Conservation (phyloP, 2,113 vertebrate genomes). For the Eurypyga helias region DNA sequence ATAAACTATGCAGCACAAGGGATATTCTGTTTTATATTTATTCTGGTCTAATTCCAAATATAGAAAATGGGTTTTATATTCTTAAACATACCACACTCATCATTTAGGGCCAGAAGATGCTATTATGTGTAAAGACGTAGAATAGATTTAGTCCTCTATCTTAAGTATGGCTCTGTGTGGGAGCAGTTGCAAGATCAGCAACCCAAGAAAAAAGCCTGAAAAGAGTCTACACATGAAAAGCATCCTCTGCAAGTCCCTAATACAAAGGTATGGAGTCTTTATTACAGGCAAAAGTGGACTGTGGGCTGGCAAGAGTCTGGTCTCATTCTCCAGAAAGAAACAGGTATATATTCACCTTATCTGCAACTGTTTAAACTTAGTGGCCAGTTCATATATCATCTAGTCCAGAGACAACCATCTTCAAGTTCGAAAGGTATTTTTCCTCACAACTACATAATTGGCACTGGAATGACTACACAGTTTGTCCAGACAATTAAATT, state of each 20-base stretch:
- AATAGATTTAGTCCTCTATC: neutral
- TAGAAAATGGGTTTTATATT: neutral
- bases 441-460: neutral
- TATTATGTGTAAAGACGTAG: neutral
- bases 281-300: neutral
- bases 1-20: neutral
- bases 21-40: constrained; percentile 22
- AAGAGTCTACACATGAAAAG: neutral
- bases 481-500: neutral
- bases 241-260: neutral
- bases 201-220: neutral
- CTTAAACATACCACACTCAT: neutral
- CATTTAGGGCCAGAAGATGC: neutral
- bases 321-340: neutral
- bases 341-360: neutral
- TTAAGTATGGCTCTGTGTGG: neutral
- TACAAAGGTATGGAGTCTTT: neutral
- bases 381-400: neutral
- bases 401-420: neutral
- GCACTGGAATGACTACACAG: neutral
- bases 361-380: neutral
- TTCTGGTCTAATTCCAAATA: constrained; percentile 3
- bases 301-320: neutral
- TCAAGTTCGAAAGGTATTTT: neutral
- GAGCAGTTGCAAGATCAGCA: neutral